Percentiles rank a stretch among this genome's conserved stretches.
Evolutionary conservation across 2,113 vertebrate genomes (phyloP).

Genomic region (Dendrocopos noguchii): DNA sequence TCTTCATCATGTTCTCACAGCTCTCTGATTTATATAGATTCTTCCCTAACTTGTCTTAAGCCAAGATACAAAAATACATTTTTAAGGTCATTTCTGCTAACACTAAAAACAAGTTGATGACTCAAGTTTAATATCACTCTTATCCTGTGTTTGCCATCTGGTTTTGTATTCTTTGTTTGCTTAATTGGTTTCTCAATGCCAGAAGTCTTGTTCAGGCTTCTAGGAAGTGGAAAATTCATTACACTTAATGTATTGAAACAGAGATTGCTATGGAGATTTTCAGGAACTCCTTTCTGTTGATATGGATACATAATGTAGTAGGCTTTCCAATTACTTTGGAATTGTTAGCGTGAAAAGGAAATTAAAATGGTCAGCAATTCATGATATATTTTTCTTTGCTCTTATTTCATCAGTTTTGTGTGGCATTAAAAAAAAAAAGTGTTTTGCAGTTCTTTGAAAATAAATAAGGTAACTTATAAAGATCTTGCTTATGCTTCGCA

Average conservation of each 20-base stretch:
- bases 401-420: not conserved
- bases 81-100: constrained; percentile 55
- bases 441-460: not conserved
- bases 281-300: not conserved
- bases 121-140: constrained; percentile 3
- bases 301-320: not conserved
- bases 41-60: not conserved
- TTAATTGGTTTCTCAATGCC: not conserved
- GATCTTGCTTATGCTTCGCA: not conserved
- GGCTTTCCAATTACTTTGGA: not conserved
- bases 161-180: not conserved
- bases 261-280: not conserved
- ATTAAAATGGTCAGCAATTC: not conserved
- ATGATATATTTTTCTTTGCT: not conserved
- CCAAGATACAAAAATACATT: constrained; percentile 19
- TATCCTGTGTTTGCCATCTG: not conserved
- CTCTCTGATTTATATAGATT: not conserved
- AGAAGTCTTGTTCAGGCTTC: not conserved
- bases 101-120: not conserved
- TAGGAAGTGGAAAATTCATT: not conserved
- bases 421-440: not conserved
- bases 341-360: not conserved
- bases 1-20: not conserved
- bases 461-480: not conserved
- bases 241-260: not conserved